A percentile compares a stretch with the other conserved stretches of the same genome.
Evolutionary conservation across 1,140 invertebrate species (phyloP).

Genomic region (Nomia melanderi): DNA sequence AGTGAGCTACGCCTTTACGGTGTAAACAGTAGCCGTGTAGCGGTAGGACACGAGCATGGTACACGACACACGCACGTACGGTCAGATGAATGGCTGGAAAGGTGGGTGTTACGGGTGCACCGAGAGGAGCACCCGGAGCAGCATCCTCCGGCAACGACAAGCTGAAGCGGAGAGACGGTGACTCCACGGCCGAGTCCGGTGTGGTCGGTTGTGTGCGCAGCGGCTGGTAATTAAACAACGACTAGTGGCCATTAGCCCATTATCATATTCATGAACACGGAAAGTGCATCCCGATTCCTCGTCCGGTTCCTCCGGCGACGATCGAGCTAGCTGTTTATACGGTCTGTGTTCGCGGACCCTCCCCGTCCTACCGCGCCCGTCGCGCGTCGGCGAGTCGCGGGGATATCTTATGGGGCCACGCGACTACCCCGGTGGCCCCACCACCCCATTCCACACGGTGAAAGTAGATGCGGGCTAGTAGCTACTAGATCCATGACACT

Average conservation of each 20-base stretch:
- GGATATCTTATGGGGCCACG: slow-evolving; percentile 68
- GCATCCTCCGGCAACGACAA: slow-evolving; percentile 20
- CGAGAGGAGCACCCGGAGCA: slow-evolving; percentile 9
- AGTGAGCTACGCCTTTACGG: slow-evolving; percentile 29
- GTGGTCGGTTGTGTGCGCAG: slow-evolving; percentile 59
- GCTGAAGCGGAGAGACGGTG: slow-evolving; percentile 32
- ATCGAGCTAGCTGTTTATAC: slow-evolving; percentile 54
- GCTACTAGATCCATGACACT: slow-evolving; percentile 8
- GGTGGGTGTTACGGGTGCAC: slow-evolving; percentile 51
- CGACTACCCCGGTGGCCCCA: slow-evolving; percentile 69
- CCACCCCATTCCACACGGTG: slow-evolving; percentile 1
- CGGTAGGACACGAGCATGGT: slow-evolving; percentile 57
- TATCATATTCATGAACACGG: slow-evolving; percentile 81
- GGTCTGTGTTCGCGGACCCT: slow-evolving; percentile 43
- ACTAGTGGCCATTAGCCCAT: slow-evolving; percentile 80
- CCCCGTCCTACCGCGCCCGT: slow-evolving; percentile 13
- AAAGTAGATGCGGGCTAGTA: too few species aligned
- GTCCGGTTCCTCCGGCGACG: slow-evolving; percentile 49
- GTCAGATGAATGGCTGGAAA: slow-evolving; percentile 64
- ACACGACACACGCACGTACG: slow-evolving; percentile 51
- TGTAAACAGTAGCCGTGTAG: slow-evolving; percentile 73
- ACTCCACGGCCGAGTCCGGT: slow-evolving; percentile 13
- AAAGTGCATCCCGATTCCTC: slow-evolving; percentile 79
- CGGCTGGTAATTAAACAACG: slow-evolving; percentile 79
- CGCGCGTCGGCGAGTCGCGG: neutral